Evolutionary conservation across 2,113 vertebrate species (phyloP), one percentile per base, ranked within the genome.

Genomic region (Suncus etruscus): DNA sequence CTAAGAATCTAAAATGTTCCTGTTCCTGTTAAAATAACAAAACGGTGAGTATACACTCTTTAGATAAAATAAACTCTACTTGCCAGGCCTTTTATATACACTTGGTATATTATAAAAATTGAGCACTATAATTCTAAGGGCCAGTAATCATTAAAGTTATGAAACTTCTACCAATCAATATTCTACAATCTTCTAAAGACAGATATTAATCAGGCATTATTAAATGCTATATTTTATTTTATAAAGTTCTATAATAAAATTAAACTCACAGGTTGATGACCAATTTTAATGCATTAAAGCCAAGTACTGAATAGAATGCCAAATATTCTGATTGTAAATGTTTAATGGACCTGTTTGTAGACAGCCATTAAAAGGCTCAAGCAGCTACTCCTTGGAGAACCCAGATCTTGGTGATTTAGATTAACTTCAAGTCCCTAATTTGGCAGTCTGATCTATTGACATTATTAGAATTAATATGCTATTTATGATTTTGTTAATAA

Each of bases 11-110:
- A 32, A 93, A 86, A 61, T 74, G n/a, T 54, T 80, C 11, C 50
- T 74, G 70, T 48, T 48, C 48, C 45, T 70, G 32, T 3, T 72
- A 65, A 92, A 94, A 80, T 22, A n/a, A 83, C 20, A 84, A 88
- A 85, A 50, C 70, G 20, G 18, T 45, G 84, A n/a, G 24, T 85
- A 45, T 54, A 63, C 6, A 51, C 7, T 22, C 58, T 61, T 39
- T 68, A 58, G 84, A 82, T 69, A 89, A 72, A 86, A 90, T 65
- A 78, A 87, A 89, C 45, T 63, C 76, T 86, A 58, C 61, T 86
- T 90, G 80, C 63, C 72, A 86, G 39, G 58, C 69, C 79, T 83
- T 79, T 51, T 80, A 72, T 58, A 50, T 65, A 51, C 1, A 79
- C 25, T 88, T 74, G 39, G 83, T 24, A 78, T 18, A 45, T 76